Percentiles rank a stretch among this genome's conserved stretches.
These are phyloP conservation scores for Parapristionchus giblindavisi DNA, from an alignment of 2,888 invertebrate genomes.

Conservation along the genomic window DNA sequence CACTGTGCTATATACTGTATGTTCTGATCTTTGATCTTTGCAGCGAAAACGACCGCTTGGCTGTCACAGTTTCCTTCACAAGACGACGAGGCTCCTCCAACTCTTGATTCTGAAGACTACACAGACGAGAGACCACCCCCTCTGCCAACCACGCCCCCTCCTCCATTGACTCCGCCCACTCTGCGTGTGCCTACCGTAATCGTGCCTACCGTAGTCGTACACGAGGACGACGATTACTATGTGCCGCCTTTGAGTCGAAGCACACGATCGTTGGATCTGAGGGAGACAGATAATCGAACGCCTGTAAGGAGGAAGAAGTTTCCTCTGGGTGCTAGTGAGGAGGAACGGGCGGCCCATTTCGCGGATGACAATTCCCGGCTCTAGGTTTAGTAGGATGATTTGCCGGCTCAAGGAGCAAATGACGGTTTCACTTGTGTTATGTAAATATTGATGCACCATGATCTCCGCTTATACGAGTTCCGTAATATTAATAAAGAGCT, in stretches of 20 bases:
- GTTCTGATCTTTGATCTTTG: slow-evolving; percentile 7
- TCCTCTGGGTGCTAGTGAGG: slow-evolving; percentile 49
- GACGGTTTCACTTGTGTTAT: too few relatives aligned
- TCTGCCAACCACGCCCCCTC: neutral
- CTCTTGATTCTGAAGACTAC: neutral
- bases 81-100: slow-evolving; percentile 14
- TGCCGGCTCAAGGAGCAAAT: too few relatives aligned
- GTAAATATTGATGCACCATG: too few relatives aligned
- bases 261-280: neutral
- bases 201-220: too few relatives aligned
- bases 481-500: too few relatives aligned
- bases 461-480: too few relatives aligned
- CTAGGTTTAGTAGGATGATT: too few relatives aligned
- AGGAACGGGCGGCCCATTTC: slow-evolving; percentile 44
- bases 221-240: slow-evolving; percentile 9
- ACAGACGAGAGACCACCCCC: slow-evolving; percentile 12
- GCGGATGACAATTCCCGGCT: slow-evolving; percentile 7
- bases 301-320: slow-evolving; percentile 51
- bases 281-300: slow-evolving; percentile 25
- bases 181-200: too few relatives aligned
- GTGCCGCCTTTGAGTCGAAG: slow-evolving; percentile 13
- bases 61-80: slow-evolving; percentile 33
- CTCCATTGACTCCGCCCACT: slow-evolving; percentile 15
- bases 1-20: too few relatives aligned
- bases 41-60: slow-evolving; percentile 35